Base-by-base conservation (phyloP, 2,797 vertebrate species). In the Hafferia zeledoni region DNA sequence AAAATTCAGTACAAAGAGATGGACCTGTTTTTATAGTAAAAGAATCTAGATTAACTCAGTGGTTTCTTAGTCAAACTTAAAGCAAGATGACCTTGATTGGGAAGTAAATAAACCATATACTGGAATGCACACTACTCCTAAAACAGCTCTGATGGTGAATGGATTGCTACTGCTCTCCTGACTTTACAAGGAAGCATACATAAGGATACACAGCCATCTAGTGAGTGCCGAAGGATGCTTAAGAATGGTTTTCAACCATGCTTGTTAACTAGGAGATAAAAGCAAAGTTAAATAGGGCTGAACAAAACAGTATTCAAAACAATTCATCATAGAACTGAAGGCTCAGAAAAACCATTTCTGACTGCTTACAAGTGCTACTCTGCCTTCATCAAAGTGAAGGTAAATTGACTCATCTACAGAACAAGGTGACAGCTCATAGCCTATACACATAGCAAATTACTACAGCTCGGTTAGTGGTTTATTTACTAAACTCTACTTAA, bases 181-280 rank as follows among this genome's bases (percentile, higher is more conserved):
- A 68, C 72, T 68, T 68, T 39, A 61, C 12, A 33, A 47, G 19
- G 31, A 75, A 71, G 11, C 27, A 55, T 78, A 64, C 31, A 22
- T 39, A 91, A 64, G 88, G 61, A 78, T 74, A 90, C 88, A 78
- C 55, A 93, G 80, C 92, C 96, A 94, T 25, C 86, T 95, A 92
- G 74, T 87, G 87, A 93, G 60, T 56, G 25, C 31, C 59, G 63
- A 64, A 83, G 61, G 53, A 43, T 68, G 65, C n/a, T 59, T 70
- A 27, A 11, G 72, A 68, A n/a, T 14, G 9, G 7, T 67, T 84
- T 92, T 68, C 70, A 72, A 69, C 10, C 2, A 6, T 11, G 8
- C 25, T 59, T 78, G 37, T 39, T 52, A 80, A 63, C 23, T 74
- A 52, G 23, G 39, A 56, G 19, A 43, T 25, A 63, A 64, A 57